phyloP scores from a whole-genome alignment of 2,888 invertebrate genomes.

The Andrena bucephala region DNA sequence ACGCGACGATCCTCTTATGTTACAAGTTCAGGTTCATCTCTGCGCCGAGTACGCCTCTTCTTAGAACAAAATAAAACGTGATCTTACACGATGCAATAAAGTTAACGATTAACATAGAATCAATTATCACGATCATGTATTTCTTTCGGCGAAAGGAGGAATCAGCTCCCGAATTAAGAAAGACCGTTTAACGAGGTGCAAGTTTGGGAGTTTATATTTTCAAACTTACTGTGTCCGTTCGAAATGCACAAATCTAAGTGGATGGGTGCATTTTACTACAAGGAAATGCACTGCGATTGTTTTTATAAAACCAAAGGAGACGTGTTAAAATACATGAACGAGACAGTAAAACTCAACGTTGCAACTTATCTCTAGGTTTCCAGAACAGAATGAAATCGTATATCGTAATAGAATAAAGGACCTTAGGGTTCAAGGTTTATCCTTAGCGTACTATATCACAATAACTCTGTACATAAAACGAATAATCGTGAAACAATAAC shows the following conservation, averaged over 20 bases:
- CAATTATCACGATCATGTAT: not conserved
- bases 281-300: not conserved
- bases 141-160: not conserved
- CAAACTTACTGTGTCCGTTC: not conserved
- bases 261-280: not conserved
- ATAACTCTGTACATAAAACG: constrained; percentile 16
- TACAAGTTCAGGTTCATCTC: constrained; percentile 36
- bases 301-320: not conserved
- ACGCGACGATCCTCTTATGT: constrained; percentile 34
- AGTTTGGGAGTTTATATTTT: not conserved
- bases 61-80: constrained; percentile 10
- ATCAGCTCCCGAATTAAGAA: not conserved
- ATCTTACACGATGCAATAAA: constrained; percentile 3
- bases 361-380: constrained; percentile 9
- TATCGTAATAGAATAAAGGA: not conserved
- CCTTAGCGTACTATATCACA: constrained; percentile 5
- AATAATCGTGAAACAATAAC: constrained; percentile 19
- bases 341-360: constrained; percentile 22
- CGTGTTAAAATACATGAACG: not conserved
- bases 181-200: not conserved
- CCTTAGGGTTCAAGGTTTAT: too few relatives aligned
- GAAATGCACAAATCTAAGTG: not conserved
- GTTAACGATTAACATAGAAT: constrained; percentile 14
- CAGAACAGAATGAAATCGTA: constrained; percentile 2
- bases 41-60: not conserved